Conservation (phyloP, 64 coral and sea anemone species). For the Montipora efflorescens region DNA sequence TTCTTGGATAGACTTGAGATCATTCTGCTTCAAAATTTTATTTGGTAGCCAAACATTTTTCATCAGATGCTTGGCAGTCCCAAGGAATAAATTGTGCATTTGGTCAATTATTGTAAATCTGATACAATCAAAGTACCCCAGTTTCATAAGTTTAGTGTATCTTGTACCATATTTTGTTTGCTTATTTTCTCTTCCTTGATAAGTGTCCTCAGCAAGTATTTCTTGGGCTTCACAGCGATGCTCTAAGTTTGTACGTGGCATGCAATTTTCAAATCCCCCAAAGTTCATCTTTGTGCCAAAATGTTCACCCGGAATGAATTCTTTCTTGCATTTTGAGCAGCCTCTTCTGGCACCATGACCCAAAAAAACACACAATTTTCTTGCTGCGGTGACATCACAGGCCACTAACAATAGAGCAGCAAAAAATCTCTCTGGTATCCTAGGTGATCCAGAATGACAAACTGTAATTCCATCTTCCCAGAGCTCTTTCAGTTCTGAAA, state of each 20-base stretch:
- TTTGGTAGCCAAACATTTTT: no score
- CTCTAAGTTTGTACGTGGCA: conserved; percentile 48
- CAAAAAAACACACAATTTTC: conserved; percentile 13
- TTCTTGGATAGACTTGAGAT: no score
- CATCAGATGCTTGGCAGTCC: no score
- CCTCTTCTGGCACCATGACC: conserved; percentile 37
- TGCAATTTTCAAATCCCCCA: conserved; percentile 38
- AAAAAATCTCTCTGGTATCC: no score
- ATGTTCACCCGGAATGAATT: conserved; percentile 23
- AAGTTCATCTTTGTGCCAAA: conserved; percentile 61
- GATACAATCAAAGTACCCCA: conserved; percentile 76
- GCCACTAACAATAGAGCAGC: no score
- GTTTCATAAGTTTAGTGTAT: conserved; percentile 58
- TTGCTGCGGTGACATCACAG: no score
- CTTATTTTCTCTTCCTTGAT: neutral
- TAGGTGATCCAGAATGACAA: no score
- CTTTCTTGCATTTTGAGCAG: conserved; percentile 72
- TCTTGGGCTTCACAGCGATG: conserved; percentile 61
- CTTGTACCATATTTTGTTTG: neutral
- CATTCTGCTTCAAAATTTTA: no score
- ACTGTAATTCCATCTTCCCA: no score
- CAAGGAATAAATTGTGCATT: no score
- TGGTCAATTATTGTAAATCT: conserved; percentile 65
- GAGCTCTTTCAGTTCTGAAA: no score
- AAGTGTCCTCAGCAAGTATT: conserved; percentile 52